Evolutionary conservation across 2,888 invertebrate genomes (phyloP), one percentile per base, ranked within the genome.

Genomic region (Diarsia brunnea): DNA sequence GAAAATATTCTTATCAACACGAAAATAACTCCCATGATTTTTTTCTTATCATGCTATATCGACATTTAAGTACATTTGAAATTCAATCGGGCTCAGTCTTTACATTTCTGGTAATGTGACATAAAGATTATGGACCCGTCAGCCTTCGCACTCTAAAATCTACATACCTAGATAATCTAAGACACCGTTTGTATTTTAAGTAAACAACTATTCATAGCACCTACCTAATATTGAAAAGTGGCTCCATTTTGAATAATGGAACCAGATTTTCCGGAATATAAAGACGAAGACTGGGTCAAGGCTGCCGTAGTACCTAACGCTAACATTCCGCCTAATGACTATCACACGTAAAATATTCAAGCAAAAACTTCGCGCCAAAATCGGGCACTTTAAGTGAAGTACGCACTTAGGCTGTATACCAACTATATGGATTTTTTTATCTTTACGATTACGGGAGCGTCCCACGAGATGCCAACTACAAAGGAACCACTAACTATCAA

Each of bases 401-500:
- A 84, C 79, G 73, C 79, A 79, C 83, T 87, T 82, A 78, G 55
- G 27, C 61, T 80, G 63, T 87, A 70, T 81, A 75, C 71, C 75
- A 83, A 72, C 83, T 83, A 86, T 85, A 84, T 81, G 78, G 76
- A 88, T 89, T 89, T 90, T 89, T 88, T 90, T 90, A 89, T 89
- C 83, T 90, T 94, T 92, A 92, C 90, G 92, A 90, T 91, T 89
- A 91, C 89, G 71, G 87, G 74, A 75, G 63, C 70, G 83, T 90
- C 92, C 91, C 92, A 79, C 69, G 93, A 90, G 90, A 91, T 80
- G 78, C 84, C 84, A 90, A 92, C 92, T 93, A 94, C 94, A 94
- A 94, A 94, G 91, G 90, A 85, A 90, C 90, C 91, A 87, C 90
- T 91, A 91, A 91, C 89, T 91, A 92, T 92, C 92, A 90, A 93